Evolutionary conservation across 2,113 vertebrate genomes (phyloP), one percentile per base, ranked within the genome.

Genomic region (Micromys minutus): DNA sequence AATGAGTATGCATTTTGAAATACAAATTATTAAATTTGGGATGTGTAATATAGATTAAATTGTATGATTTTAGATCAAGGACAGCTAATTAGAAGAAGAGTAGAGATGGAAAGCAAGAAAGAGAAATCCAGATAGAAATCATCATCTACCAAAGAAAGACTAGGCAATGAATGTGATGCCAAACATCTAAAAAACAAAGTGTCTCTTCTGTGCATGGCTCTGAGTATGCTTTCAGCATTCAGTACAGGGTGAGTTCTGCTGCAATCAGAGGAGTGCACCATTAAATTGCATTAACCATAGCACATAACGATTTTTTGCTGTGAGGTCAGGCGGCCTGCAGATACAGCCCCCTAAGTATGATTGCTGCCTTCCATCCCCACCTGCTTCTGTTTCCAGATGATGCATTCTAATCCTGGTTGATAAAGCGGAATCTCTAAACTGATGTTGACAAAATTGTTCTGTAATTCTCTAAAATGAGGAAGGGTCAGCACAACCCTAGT

Each of bases 401-500:
- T 11, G 75, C 71, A 89, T 80, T 29, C 52, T 77, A 22, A 15
- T 96, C 79, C 91, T 47, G 80, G 24, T 5, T n/a, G 55, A 74
- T 91, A 77, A 55, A n/a, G 42, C 15, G 12, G 94, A 95, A 94
- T 22, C 39, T 91, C 47, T 87, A 94, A 94, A 96, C 24, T 92
- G 76, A 63, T 39, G 47, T 95, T 91, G 36, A 55, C 57, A 1
- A 93, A 94, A 85, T 84, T 19, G 1, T 89, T 69, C 74, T 74
- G 50, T 84, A 96, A 94, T 80, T 63, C 21, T 96, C 91, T 85
- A 71, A 75, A 69, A 52, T 84, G 47, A 84, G 34, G 80, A 96
- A 94, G 24, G 15, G 17, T 31, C 87, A 50, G 10, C 7, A 61
- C 77, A 97, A 86, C 8, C n/a, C 45, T 75, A 3, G 24, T 92